Evolutionary conservation across 2,888 invertebrate species (phyloP), one percentile per base, ranked within the genome.

Genomic region (Perithous albicinctus): DNA sequence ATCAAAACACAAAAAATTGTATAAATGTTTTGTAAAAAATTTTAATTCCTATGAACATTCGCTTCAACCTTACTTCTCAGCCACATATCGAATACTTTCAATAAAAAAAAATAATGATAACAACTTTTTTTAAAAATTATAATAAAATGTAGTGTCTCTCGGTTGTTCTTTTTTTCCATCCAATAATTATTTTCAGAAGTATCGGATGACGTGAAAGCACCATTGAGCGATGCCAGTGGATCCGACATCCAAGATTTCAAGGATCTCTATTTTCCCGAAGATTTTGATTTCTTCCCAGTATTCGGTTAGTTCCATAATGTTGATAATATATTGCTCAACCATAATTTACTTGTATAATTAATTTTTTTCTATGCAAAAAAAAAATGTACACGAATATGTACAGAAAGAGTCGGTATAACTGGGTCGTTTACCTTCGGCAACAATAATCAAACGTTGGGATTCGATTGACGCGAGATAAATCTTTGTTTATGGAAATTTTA

Each of bases 101-200:
- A n/a, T n/a, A n/a, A n/a, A n/a, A n/a, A n/a, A n/a, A n/a, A n/a
- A n/a, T n/a, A n/a, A n/a, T n/a, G n/a, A n/a, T n/a, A n/a, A n/a
- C n/a, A n/a, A n/a, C n/a, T n/a, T n/a, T n/a, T n/a, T n/a, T n/a
- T n/a, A n/a, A n/a, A n/a, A 56, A 15, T 35, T 5, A 6, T 2
- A 35, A 29, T 2, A 61, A 18, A 29, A 61, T 15, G 8, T n/a
- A 18, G 8, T 10, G 12, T 61, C 7, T n/a, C 15, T 38, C 2
- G 20, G 29, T 63, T 63, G 10, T 80, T 70, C 8, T 2, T 51
- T 51, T n/a, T 23, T 51, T 43, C 38, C 29, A 10, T 75, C 7
- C 2, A 41, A n/a, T 2, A 29, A 18, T 69, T 67, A 15, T 23
- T 78, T 88, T 76, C 88, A 89, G 89, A 88, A 86, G 64, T 85